Evolutionary conservation across 2,797 vertebrate species (phyloP), one percentile per base, ranked within the genome.

Genomic region (Tokudaia muenninki): DNA sequence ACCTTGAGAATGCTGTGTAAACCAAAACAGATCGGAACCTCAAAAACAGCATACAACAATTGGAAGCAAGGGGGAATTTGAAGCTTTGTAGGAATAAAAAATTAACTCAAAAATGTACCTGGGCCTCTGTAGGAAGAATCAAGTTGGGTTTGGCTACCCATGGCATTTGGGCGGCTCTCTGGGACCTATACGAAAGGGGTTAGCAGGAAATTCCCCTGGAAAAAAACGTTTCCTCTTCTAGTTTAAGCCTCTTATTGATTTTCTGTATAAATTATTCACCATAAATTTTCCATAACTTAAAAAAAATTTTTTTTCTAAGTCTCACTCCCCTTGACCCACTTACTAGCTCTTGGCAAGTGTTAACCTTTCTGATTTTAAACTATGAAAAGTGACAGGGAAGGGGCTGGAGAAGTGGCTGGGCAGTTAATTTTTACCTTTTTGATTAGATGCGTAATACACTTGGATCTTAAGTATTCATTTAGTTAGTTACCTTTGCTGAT

Each of bases 161-260:
- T 63, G 24, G 26, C 4, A 89, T 79, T 11, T 13, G 10, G 3
- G 44, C 95, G 47, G 93, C 87, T 89, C 29, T 77, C 29, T 72
- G 59, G 29, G 24, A 92, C 37, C 92, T 44, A 41, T 91, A 63
- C 41, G 7, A 65, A 91, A 70, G 67, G 50, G n/a, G 24, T 90
- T 78, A 87, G 31, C n/a, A 70, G 89, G 47, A 90, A 97, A 97
- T 8, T 91, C 4, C 47, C 19, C 52, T 50, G 55, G 44, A 74
- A 47, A 50, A 89, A 12, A 17, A 34, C 61, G 13, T 92, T 89
- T 41, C 52, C 79, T 90, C 44, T 74, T 55, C 21, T 89, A 50
- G 21, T 74, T 87, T 61, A 95, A 16, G 77, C 10, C 0, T 70
- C 11, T 75, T 92, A 97, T 26, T 83, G 61, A 92, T 95, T 91